Conservation (phyloP, 2,888 invertebrate species). For the Eurytoma adleriae region DNA sequence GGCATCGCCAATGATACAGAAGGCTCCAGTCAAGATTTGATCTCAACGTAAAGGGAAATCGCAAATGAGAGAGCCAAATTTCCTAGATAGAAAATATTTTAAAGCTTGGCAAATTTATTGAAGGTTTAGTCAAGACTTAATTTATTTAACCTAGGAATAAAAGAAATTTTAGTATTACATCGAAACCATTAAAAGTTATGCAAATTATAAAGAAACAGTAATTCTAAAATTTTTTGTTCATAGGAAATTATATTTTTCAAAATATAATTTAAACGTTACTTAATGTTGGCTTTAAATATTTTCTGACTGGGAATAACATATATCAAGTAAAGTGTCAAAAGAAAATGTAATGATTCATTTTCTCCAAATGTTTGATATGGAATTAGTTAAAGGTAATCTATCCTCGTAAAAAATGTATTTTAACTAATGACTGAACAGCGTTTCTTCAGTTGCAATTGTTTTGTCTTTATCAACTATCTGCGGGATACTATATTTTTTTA, state of each 20-base stretch:
- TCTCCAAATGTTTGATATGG: no score
- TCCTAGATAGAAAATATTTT: slow-evolving; percentile 4
- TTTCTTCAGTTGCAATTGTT: neutral
- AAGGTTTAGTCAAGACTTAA: neutral
- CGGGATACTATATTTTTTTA: no score
- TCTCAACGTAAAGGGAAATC: slow-evolving; percentile 16
- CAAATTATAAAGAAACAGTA: no score
- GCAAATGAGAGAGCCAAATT: slow-evolving; percentile 27
- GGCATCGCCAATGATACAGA: slow-evolving; percentile 71
- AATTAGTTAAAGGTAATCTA: neutral
- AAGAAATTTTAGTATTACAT: no score
- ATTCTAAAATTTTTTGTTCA: no score
- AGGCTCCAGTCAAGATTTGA: slow-evolving; percentile 21
- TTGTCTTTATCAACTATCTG: no score
- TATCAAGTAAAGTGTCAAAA: slow-evolving; percentile 25
- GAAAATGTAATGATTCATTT: neutral
- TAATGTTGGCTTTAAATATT: no score
- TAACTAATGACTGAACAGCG: neutral
- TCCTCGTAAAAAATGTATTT: slow-evolving; percentile 1
- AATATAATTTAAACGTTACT: no score
- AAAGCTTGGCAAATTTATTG: neutral
- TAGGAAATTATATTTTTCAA: no score
- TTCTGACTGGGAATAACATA: neutral
- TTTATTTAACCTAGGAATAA: no score
- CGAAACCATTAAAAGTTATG: no score